These are phyloP conservation scores for Acanthurus lineatus DNA, from an alignment of 2,797 vertebrate species.

Conservation along the genomic window DNA sequence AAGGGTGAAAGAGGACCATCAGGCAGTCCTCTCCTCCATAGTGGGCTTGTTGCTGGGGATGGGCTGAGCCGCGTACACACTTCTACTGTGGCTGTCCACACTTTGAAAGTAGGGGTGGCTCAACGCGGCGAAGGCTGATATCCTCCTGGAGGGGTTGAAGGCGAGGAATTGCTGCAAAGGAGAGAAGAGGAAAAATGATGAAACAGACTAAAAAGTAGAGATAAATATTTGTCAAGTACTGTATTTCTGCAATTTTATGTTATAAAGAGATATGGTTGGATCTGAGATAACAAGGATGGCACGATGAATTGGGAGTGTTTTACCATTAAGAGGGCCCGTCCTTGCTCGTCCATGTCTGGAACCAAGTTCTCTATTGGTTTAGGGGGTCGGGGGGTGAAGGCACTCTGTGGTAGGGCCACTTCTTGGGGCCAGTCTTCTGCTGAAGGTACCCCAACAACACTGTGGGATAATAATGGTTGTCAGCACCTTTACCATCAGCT, in stretches of 20 bases:
- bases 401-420: conserved; percentile 94
- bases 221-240: too few relatives aligned
- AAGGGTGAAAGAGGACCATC: conserved; percentile 59
- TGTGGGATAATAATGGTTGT: conserved; percentile 67
- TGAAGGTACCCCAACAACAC: conserved; percentile 94
- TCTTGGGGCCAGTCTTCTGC: conserved; percentile 97
- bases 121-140: conserved; percentile 95
- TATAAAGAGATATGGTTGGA: background rate
- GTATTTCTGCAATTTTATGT: background rate
- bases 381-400: conserved; percentile 92
- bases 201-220: background rate
- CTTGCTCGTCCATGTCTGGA: conserved; percentile 95
- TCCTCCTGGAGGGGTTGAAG: conserved; percentile 96
- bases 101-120: conserved; percentile 96
- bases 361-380: conserved; percentile 94
- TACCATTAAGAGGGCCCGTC: conserved; percentile 94
- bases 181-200: conserved; percentile 26
- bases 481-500: conserved; percentile 37
- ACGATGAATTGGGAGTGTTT: background rate
- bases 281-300: background rate
- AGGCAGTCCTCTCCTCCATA: conserved; percentile 92
- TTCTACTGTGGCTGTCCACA: conserved; percentile 93
- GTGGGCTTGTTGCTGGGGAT: conserved; percentile 91
- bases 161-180: conserved; percentile 93
- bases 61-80: conserved; percentile 87